phyloP scores from a whole-genome alignment of 1,140 invertebrate genomes.

The Drosophila ananassae region DNA sequence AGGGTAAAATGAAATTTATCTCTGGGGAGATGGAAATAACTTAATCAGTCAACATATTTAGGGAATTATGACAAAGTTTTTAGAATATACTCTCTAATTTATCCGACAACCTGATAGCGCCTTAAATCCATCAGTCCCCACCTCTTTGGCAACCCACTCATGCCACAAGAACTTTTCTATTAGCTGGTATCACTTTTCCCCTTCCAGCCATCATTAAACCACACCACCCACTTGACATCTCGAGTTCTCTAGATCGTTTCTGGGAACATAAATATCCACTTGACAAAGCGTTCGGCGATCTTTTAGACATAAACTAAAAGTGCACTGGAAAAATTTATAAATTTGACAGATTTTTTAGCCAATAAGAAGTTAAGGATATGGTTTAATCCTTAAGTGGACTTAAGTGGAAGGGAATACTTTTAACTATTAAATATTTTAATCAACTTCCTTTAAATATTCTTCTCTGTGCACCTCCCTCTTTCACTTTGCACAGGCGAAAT shows the following conservation, averaged over 20 bases:
- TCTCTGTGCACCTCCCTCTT: background rate
- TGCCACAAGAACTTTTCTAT: conserved; percentile 31
- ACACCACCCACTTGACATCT: conserved; percentile 50
- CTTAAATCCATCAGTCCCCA: conserved; percentile 3
- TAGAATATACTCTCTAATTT: background rate
- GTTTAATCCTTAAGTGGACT: background rate
- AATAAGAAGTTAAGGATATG: background rate
- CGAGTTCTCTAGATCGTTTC: conserved; percentile 39
- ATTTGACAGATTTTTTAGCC: background rate
- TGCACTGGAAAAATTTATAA: background rate
- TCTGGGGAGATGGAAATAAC: background rate
- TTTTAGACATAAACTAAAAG: conserved; percentile 7
- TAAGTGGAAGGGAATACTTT: no score
- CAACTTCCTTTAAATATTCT: background rate
- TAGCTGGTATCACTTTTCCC: conserved; percentile 33
- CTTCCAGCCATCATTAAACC: conserved; percentile 27
- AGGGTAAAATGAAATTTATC: conserved; percentile 54
- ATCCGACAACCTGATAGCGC: conserved; percentile 16
- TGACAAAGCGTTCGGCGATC: conserved; percentile 45
- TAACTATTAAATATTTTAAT: no score
- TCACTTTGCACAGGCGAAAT: conserved; percentile 50
- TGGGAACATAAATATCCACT: conserved; percentile 59
- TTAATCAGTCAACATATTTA: background rate
- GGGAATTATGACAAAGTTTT: background rate
- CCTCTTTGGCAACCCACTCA: conserved; percentile 19